Base-by-base conservation (phyloP, 2,113 vertebrate species). In the Perognathus longimembris region DNA sequence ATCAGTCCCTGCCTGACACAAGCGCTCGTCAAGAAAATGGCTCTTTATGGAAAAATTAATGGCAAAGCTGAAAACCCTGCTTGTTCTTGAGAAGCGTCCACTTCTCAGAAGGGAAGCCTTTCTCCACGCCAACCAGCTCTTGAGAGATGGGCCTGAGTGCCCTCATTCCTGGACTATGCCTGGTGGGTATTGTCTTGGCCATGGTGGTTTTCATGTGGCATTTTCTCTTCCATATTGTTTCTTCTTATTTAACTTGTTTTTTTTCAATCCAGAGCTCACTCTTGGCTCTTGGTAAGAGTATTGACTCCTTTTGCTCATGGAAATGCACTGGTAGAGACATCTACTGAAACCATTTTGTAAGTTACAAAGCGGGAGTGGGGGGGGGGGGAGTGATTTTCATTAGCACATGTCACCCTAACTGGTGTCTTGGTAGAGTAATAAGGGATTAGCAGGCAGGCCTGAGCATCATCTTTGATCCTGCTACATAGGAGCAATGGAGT, bases 31-130 rank as follows among this genome's bases (percentile, higher is more conserved):
- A 95, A 97, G 97, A 98, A 96, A 97, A 98, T 95, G 95, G 97
- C 97, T 98, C 97, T 98, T 98, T 98, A 98, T 98, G 98, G 98
- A 97, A 98, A 54, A 98, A 98, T 98, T 98, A 98, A 98, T 98
- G 97, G 97, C 90, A 96, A 97, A 95, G 97, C 97, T 97, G 96
- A 85, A 86, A 97, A 97, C 96, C 93, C 95, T 94, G 97, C 97
- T 97, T 97, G 96, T 97, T 97, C 92, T 96, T 74, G 8, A 79
- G 91, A 95, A 93, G 93, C 97, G 96, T 90, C 94, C 86, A 80
- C 92, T 96, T 85, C 93, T 97, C 94, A 93, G 97, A 96, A 97
- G 95, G 95, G 94, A 96, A 94, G 94, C 87, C 89, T 92, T 81
- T 94, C 95, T 95, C 57, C 67, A 18, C 32, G 0, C 89, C 95